phyloP scores from a whole-genome alignment of 2,113 vertebrate genomes.

The Mormyrus lacerda region DNA sequence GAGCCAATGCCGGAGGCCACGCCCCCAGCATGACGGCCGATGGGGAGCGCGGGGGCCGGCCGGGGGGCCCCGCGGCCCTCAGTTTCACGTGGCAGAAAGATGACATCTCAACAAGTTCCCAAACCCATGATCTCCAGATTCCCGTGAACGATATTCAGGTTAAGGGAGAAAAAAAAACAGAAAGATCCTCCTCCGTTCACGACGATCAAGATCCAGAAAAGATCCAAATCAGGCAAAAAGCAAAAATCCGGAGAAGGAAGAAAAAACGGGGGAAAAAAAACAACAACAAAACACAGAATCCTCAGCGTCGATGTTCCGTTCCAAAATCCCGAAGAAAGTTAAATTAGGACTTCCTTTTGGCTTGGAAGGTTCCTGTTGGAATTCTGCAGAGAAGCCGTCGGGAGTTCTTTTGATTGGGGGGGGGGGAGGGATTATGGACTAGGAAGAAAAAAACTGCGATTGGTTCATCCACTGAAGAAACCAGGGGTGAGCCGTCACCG shows the following conservation, averaged over 20 bases:
- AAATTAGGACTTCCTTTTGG: neutral
- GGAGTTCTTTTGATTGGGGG: neutral
- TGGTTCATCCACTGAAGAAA: neutral
- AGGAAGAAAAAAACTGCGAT: neutral
- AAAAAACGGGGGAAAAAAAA: neutral
- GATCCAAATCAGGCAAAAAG: slow-evolving; percentile 8
- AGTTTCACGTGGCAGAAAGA: slow-evolving; percentile 47
- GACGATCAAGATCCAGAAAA: slow-evolving; percentile 16
- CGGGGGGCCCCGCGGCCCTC: slow-evolving; percentile 40
- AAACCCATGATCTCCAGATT: slow-evolving; percentile 43
- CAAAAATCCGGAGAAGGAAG: slow-evolving; percentile 33
- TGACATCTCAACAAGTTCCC: slow-evolving; percentile 55
- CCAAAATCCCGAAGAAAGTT: neutral
- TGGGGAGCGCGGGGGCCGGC: slow-evolving; percentile 42
- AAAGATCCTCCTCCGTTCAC: slow-evolving; percentile 41
- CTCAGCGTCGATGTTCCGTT: neutral
- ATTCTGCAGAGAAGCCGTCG: slow-evolving; percentile 8
- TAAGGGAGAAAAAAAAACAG: neutral
- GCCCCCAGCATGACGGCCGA: slow-evolving; percentile 49
- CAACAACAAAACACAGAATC: slow-evolving; percentile 31
- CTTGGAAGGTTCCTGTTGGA: neutral
- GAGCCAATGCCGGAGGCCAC: slow-evolving; percentile 39
- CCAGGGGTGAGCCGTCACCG: neutral
- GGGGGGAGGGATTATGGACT: neutral
- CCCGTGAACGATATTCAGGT: neutral